Evolutionary conservation across 2,113 vertebrate species (phyloP).

Genomic region (Capreolus pygargus): DNA sequence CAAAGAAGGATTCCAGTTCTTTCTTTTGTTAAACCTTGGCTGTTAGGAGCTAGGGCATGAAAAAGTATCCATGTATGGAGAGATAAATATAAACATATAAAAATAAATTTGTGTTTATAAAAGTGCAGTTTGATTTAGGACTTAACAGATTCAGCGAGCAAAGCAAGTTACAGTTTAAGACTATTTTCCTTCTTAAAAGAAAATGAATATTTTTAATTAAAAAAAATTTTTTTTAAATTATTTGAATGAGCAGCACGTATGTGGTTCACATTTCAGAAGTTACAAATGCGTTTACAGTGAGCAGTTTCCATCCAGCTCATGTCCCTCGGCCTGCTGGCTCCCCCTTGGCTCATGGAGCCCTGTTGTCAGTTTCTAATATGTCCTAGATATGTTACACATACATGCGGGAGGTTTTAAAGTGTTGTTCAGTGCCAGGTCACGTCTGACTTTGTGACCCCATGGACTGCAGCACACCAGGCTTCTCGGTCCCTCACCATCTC

Average conservation of each 20-base stretch:
- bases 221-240: not conserved
- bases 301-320: not conserved
- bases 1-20: not conserved
- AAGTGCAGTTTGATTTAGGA: not conserved
- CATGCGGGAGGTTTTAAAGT: not conserved
- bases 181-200: not conserved
- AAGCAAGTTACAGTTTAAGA: not conserved
- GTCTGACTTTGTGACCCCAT: not conserved
- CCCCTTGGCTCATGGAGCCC: not conserved
- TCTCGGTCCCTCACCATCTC: not conserved
- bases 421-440: not conserved
- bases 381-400: not conserved
- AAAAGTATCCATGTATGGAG: not conserved
- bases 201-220: not conserved
- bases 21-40: not conserved
- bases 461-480: not conserved
- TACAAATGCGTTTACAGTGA: not conserved
- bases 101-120: not conserved
- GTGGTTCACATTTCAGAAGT: not conserved
- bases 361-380: not conserved
- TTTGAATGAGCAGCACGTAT: not conserved
- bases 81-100: not conserved
- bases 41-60: not conserved
- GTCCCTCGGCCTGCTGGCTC: not conserved
- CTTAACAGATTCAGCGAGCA: not conserved